phyloP scores from a whole-genome alignment of 1,140 invertebrate genomes.

The Goniozus legneri region DNA sequence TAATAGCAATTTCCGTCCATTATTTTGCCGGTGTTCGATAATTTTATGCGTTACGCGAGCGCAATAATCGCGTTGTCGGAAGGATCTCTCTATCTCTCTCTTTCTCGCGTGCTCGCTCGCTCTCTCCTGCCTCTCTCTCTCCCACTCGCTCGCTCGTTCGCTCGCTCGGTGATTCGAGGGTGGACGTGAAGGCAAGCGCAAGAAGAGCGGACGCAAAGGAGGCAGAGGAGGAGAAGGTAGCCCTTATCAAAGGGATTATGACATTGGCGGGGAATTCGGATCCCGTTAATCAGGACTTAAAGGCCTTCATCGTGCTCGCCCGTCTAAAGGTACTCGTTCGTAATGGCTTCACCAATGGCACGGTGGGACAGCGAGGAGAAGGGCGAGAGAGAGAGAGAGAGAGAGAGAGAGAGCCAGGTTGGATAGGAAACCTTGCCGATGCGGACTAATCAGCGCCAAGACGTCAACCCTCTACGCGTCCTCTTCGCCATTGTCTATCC shows the following conservation, averaged over 20 bases:
- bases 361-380: too few species aligned
- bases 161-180: neutral
- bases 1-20: too few species aligned
- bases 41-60: too few species aligned
- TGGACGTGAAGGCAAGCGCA: too few species aligned
- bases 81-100: neutral
- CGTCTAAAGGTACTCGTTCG: slow-evolving; percentile 16
- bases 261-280: slow-evolving; percentile 25
- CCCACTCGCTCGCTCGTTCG: neutral
- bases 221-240: too few species aligned
- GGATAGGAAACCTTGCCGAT: slow-evolving; percentile 36
- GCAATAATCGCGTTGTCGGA: too few species aligned
- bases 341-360: slow-evolving; percentile 20
- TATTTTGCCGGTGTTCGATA: too few species aligned
- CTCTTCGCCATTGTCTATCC: too few species aligned
- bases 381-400: too few species aligned
- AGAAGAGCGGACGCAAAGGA: too few species aligned
- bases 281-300: slow-evolving; percentile 37
- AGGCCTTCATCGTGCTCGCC: slow-evolving; percentile 18
- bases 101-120: neutral
- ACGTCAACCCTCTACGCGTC: slow-evolving; percentile 16
- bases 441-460: slow-evolving; percentile 42
- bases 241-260: slow-evolving; percentile 31
- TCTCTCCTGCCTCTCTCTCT: neutral
- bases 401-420: too few species aligned